Evolutionary conservation across 2,113 vertebrate genomes (phyloP).

Genomic region (Pristiophorus japonicus): DNA sequence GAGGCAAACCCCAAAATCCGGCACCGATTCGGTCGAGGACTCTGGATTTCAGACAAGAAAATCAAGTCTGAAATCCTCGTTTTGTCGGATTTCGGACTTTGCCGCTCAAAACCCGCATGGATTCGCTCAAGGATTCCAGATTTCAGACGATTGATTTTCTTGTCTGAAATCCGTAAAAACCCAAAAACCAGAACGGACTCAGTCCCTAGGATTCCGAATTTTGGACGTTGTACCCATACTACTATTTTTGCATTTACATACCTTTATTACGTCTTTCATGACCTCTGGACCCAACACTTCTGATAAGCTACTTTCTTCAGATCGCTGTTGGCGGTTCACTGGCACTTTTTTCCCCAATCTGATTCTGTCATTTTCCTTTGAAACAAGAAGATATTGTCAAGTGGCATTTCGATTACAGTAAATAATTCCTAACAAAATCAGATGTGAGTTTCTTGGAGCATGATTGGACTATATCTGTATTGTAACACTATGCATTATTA

Average conservation of each 20-base stretch:
- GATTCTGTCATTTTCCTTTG: constrained; percentile 54
- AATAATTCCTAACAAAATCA: background rate
- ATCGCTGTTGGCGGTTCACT: constrained; percentile 46
- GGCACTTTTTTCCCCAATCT: constrained; percentile 50
- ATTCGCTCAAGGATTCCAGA: too few relatives aligned
- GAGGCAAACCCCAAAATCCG: too few relatives aligned
- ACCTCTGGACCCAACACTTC: rapidly evolving
- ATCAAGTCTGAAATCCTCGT: too few relatives aligned
- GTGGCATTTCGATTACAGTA: background rate
- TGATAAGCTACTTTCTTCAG: constrained; percentile 42
- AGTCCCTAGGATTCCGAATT: too few relatives aligned
- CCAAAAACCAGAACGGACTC: too few relatives aligned
- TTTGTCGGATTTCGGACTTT: too few relatives aligned
- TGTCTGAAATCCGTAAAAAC: too few relatives aligned
- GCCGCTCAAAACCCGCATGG: too few relatives aligned
- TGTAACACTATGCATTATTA: background rate
- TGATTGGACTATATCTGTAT: background rate
- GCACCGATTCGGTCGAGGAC: too few relatives aligned
- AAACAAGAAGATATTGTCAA: background rate
- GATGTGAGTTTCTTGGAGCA: background rate
- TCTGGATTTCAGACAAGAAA: too few relatives aligned
- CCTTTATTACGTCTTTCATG: background rate
- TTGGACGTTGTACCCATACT: too few relatives aligned
- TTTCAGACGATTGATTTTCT: too few relatives aligned
- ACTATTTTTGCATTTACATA: background rate